Evolutionary conservation across 2,888 invertebrate species (phyloP), one percentile per base, ranked within the genome.

Genomic region (Odontothrips loti): DNA sequence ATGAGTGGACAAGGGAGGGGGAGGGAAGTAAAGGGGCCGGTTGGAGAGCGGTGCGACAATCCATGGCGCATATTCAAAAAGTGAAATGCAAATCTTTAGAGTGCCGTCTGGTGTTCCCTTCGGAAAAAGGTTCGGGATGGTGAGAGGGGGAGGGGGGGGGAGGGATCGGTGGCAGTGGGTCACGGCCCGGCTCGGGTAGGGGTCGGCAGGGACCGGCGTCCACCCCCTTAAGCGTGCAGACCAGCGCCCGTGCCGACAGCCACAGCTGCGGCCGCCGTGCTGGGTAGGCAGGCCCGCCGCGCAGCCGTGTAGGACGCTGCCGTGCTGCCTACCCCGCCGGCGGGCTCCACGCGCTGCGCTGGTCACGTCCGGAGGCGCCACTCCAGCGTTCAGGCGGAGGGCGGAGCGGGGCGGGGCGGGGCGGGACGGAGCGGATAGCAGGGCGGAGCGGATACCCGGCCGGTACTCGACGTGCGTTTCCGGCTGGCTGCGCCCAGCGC

Each of bases 81-180:
- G 23, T 68, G 23, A 23, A 68, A 68, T 68, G 68, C 68, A 68
- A 68, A 68, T 68, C 68, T 68, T n/a, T 68, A 68, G 68, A 68
- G 68, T 68, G 68, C 23, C n/a, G 68, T 68, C 68, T 23, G 68
- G 68, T 68, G 68, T 68, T 23, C 4, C 68, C n/a, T 23, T 23
- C 23, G 23, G 68, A 23, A 23, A 68, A 23, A 3, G 23, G 23
- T 68, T 23, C 23, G 68, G 23, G 68, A n/a, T 51, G 51, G 51
- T 3, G 51, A 10, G 20, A 10, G 10, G 20, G 51, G 51, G 17
- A 17, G 17, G 58, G 58, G 11, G 58, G 12, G 6, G 58, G 0
- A 2, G 58, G 34, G 34, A 43, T 43, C 34, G 34, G 34, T 43
- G 34, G 34, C 34, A 43, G 34, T 43, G 34, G 34, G 34, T 43